Evolutionary conservation across 2,113 vertebrate species (phyloP), one percentile per base, ranked within the genome.

Genomic region (Zapus hudsonius): DNA sequence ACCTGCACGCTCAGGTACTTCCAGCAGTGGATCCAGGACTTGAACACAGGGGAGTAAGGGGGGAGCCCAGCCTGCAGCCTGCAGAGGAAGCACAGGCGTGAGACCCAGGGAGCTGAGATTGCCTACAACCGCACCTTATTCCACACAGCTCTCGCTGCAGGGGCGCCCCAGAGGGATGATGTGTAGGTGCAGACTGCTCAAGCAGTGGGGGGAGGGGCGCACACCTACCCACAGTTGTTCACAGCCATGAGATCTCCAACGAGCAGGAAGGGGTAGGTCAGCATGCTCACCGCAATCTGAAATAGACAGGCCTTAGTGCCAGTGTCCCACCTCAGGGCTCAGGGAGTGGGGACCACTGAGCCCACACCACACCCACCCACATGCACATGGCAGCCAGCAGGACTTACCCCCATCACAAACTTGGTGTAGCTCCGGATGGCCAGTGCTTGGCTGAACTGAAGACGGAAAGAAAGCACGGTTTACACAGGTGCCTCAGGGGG

Each of bases 221-320:
- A 33, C 80, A 98, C 99, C 73, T 98, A 99, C 99, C 99, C 99
- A 40, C 99, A 99, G 98, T 99, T 98, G 98, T 99, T 99, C 96
- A 99, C 98, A 0, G 98, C 98, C 99, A 99, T 99, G 47, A 99
- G 98, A 44, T 99, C 98, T 19, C 99, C 98, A 61, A 99, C 99
- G 44, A 99, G 97, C 97, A 99, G 98, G 96, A 99, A 99, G 0
- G 99, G 99, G 95, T 99, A 99, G 0, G 98, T 99, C 89, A 99
- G 97, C 96, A 99, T 98, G 92, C 98, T 99, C 95, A 99, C 98
- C 0, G 98, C 98, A 0, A 99, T 99, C 99, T 99, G 95, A 92
- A 98, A 98, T 97, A 81, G 86, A 85, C 38, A 93, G 61, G 59
- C 69, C 38, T 11, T 33, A 74, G 75, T 33, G 44, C 72, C 16